Evolutionary conservation across 2,797 vertebrate species (phyloP).

Genomic region (Anisognathus igniventris): DNA sequence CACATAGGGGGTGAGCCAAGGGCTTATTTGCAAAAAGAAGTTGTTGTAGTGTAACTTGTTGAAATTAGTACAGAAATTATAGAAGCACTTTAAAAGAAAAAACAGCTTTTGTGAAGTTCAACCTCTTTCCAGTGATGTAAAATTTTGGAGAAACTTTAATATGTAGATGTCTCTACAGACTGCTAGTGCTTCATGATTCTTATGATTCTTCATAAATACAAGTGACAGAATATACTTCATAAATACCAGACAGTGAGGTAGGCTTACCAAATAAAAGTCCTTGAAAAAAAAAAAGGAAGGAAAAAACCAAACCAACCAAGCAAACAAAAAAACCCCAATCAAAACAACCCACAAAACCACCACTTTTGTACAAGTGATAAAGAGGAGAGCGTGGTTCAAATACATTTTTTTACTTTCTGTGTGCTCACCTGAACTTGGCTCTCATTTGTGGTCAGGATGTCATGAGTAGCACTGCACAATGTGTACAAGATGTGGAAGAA

Average conservation of each 20-base stretch:
- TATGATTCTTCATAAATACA: not conserved
- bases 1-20: not conserved
- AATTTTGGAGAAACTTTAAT: not conserved
- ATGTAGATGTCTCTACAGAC: not conserved
- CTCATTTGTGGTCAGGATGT: not conserved
- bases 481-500: not conserved
- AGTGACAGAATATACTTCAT: not conserved
- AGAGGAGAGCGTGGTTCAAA: accelerated
- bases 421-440: not conserved
- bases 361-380: not conserved
- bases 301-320: not conserved
- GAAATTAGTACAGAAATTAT: not conserved
- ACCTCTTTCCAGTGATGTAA: not conserved
- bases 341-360: not conserved
- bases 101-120: not conserved
- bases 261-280: not conserved
- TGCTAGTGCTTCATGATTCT: not conserved
- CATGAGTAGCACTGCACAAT: not conserved
- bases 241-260: not conserved
- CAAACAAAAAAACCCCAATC: not conserved
- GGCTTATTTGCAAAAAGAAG: not conserved
- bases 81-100: not conserved
- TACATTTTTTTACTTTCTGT: not conserved
- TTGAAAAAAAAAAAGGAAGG: not conserved
- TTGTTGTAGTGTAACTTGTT: not conserved